Evolutionary conservation across 1,140 invertebrate species (phyloP).

Genomic region (Leptestheria dahalacensis): DNA sequence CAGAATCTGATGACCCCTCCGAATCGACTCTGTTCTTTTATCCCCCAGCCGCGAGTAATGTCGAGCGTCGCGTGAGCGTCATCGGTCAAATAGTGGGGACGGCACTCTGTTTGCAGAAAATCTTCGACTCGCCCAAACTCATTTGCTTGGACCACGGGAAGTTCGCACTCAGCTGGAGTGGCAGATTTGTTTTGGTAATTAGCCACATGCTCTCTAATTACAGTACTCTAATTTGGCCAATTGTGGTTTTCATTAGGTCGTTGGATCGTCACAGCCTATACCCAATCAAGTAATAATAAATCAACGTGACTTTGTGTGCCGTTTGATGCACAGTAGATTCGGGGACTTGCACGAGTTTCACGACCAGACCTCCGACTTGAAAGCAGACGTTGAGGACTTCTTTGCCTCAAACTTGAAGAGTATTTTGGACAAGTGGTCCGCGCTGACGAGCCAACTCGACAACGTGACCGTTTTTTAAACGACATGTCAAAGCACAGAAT

Average conservation of each 20-base stretch:
- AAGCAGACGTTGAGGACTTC: not conserved
- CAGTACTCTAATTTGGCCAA: not conserved
- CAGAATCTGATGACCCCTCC: conserved; percentile 4
- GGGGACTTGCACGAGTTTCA: not conserved
- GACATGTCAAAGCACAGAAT: not conserved
- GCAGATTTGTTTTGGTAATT: conserved; percentile 8
- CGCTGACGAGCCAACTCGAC: not conserved
- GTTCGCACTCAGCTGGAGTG: conserved; percentile 9
- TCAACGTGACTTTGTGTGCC: conserved; percentile 6
- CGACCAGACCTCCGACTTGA: not conserved
- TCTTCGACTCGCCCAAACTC: not conserved
- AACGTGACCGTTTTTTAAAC: not conserved
- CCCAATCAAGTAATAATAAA: not conserved
- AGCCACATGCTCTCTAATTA: not conserved
- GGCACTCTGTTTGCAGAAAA: not conserved
- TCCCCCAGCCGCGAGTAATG: conserved; percentile 3
- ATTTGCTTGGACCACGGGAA: not conserved
- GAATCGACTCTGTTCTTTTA: conserved; percentile 8
- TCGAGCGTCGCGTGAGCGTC: conserved; percentile 6
- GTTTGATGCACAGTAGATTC: conserved; percentile 2
- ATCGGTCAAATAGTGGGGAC: conserved; percentile 10
- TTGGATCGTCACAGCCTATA: not conserved
- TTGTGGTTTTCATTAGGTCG: not conserved
- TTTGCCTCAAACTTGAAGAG: not conserved
- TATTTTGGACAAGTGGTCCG: conserved; percentile 6